phyloP scores from a whole-genome alignment of 2,113 vertebrate genomes.

The Semnornis frantzii region DNA sequence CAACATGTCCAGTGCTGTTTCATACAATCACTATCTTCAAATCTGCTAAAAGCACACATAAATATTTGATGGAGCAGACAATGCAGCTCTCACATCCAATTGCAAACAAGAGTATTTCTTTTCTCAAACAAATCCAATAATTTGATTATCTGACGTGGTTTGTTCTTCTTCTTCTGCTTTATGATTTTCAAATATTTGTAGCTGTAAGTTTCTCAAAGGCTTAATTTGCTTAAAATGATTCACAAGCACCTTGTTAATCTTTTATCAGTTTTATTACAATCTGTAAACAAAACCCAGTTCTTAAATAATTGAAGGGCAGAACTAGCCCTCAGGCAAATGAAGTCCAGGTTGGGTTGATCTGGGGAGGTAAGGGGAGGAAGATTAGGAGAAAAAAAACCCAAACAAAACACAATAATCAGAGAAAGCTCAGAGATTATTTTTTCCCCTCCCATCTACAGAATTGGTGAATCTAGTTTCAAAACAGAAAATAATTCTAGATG shows the following conservation, averaged over 20 bases:
- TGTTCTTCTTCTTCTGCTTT: not conserved
- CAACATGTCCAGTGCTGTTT: not conserved
- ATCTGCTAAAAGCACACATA: constrained; percentile 41
- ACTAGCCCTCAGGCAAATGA: constrained; percentile 53
- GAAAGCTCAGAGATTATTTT: not conserved
- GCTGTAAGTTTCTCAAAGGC: constrained; percentile 53
- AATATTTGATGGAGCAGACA: constrained; percentile 39
- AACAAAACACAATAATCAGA: constrained; percentile 21
- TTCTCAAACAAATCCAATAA: constrained; percentile 35
- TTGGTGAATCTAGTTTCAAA: not conserved
- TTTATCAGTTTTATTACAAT: constrained; percentile 72
- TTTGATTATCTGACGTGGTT: constrained; percentile 30
- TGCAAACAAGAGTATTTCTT: constrained; percentile 17
- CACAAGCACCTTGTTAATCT: constrained; percentile 72
- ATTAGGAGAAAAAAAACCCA: not conserved
- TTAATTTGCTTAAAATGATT: constrained; percentile 61
- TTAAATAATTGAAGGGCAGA: constrained; percentile 71
- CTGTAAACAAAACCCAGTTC: constrained; percentile 72
- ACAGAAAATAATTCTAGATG: constrained; percentile 5
- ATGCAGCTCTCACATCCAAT: not conserved
- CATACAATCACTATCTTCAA: not conserved
- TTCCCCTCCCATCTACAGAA: not conserved
- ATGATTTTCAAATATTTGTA: constrained; percentile 52
- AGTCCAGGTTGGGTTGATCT: not conserved
- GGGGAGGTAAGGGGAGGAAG: too few species aligned